A percentile compares a stretch with the other conserved stretches of the same genome.
Conservation (phyloP, 2,797 vertebrate species). For the Catamblyrhynchus diadema region DNA sequence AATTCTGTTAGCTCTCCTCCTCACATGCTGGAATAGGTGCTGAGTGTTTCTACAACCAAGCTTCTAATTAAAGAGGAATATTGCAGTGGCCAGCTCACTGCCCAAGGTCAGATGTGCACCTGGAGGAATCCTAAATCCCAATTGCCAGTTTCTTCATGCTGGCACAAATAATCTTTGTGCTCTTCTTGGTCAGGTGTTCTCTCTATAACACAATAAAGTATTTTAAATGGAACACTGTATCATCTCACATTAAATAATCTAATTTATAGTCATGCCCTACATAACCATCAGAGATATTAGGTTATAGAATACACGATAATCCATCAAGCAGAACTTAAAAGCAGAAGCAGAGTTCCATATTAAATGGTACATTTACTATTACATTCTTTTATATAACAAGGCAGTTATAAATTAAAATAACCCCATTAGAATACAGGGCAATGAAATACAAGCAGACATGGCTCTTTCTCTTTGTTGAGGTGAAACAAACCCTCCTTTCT, state of each 20-base stretch:
- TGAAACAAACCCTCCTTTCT: not conserved
- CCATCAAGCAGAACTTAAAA: slow-evolving; percentile 57
- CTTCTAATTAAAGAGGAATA: not conserved
- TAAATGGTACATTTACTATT: slow-evolving; percentile 42
- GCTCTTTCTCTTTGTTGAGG: not conserved
- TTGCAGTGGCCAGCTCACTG: not conserved
- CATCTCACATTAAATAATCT: slow-evolving; percentile 51
- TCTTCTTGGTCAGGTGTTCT: not conserved
- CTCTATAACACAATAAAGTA: slow-evolving; percentile 35
- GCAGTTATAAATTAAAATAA: slow-evolving; percentile 54
- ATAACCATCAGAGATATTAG: slow-evolving; percentile 41
- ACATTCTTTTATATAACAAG: slow-evolving; percentile 39
- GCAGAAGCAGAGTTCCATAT: slow-evolving; percentile 23
- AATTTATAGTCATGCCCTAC: slow-evolving; percentile 45
- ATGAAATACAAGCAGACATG: not conserved
- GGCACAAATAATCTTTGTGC: not conserved
- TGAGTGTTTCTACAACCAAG: not conserved
- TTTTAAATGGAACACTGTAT: slow-evolving; percentile 23
- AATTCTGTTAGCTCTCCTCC: not conserved
- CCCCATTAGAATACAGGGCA: slow-evolving; percentile 22
- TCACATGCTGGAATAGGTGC: not conserved
- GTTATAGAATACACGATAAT: slow-evolving; percentile 55
- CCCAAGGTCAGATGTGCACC: not conserved
- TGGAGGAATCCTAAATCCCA: not conserved
- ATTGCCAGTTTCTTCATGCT: not conserved